A percentile compares a stretch with the other conserved stretches of the same genome.
phyloP scores from a whole-genome alignment of 2,797 vertebrate genomes.

The Pangasius djambal region DNA sequence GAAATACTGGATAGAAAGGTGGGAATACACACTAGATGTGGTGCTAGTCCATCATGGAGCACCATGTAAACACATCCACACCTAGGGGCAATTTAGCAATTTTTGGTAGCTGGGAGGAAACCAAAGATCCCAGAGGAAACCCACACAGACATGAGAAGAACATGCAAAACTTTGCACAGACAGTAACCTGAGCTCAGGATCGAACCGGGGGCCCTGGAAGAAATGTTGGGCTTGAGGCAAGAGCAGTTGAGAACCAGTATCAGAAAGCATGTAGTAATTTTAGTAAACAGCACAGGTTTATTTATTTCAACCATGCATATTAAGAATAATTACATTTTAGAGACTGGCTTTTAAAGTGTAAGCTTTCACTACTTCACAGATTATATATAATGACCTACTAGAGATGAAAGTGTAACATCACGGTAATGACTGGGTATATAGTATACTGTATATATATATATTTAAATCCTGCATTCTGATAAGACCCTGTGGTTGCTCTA shows the following conservation, averaged over 20 bases:
- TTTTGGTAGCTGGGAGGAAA: not conserved
- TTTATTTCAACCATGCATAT: not conserved
- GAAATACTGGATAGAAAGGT: constrained; percentile 1
- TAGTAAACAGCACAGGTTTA: not conserved
- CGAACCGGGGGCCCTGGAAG: not conserved
- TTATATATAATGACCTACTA: not conserved
- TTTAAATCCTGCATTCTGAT: not conserved
- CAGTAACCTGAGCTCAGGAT: not conserved
- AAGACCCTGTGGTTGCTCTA: not conserved
- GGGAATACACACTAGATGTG: not conserved
- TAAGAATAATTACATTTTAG: not conserved
- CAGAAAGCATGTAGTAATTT: not conserved
- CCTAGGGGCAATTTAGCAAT: not conserved
- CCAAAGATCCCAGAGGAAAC: not conserved
- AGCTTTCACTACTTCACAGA: not conserved
- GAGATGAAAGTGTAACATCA: not conserved
- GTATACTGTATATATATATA: not conserved
- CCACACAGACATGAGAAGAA: not conserved
- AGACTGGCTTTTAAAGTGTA: not conserved
- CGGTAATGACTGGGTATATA: not conserved
- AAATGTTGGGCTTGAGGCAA: not conserved
- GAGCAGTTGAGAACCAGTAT: not conserved
- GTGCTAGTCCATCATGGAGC: not conserved
- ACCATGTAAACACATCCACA: not conserved
- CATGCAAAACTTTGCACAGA: not conserved